Percentiles rank a stretch among this genome's conserved stretches.
Evolutionary conservation across 2,113 vertebrate genomes (phyloP).

Genomic region (Rhea americana): DNA sequence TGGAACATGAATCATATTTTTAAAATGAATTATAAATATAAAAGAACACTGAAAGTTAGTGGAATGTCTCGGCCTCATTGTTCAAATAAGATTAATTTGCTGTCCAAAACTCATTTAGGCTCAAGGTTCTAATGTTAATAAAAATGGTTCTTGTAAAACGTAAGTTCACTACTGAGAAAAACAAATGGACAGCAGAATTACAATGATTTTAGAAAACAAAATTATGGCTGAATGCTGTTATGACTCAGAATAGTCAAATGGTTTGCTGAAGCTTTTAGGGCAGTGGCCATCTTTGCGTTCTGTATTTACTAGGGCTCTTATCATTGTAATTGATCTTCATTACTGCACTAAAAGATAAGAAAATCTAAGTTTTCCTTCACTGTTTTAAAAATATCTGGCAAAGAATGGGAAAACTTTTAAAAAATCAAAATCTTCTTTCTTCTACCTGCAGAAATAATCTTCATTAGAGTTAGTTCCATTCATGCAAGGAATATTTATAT

Average conservation of each 20-base stretch:
- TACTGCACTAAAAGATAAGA: not conserved
- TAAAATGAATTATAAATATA: not conserved
- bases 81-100: not conserved
- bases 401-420: not conserved
- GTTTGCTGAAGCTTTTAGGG: not conserved
- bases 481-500: not conserved
- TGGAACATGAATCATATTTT: not conserved
- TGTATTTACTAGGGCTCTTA: not conserved
- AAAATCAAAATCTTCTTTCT: not conserved
- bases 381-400: not conserved
- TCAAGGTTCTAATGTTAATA: constrained; percentile 5
- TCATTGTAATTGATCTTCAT: not conserved
- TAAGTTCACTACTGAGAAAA: not conserved
- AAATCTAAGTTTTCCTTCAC: not conserved
- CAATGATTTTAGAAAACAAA: not conserved
- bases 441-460: not conserved
- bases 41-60: not conserved
- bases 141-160: not conserved
- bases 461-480: not conserved
- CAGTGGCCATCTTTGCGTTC: not conserved
- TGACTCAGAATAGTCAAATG: not conserved
- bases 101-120: not conserved
- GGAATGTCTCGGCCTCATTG: not conserved
- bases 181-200: not conserved
- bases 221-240: not conserved